Percentiles rank a stretch among this genome's conserved stretches.
These are phyloP conservation scores for Delphinus delphis DNA, from an alignment of 2,113 vertebrate species.

Conservation along the genomic window DNA sequence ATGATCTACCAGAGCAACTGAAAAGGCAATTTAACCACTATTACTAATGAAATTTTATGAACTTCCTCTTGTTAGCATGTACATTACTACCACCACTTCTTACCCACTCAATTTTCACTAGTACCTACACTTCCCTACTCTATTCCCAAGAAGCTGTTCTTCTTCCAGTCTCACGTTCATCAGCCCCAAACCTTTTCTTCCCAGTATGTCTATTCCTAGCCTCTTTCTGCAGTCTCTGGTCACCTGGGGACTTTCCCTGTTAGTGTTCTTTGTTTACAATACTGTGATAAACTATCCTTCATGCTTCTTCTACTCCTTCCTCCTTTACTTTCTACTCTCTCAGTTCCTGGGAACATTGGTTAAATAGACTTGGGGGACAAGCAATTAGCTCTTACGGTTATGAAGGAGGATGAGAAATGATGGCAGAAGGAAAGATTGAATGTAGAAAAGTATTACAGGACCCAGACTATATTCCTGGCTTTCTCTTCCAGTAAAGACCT, in stretches of 20 bases:
- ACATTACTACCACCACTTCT: not conserved
- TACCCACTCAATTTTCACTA: not conserved
- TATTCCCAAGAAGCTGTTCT: not conserved
- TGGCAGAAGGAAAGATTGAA: not conserved
- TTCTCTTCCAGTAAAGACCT: not conserved
- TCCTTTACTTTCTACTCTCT: not conserved
- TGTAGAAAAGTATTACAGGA: not conserved
- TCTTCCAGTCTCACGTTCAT: not conserved
- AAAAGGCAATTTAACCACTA: not conserved
- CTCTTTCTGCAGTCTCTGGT: not conserved
- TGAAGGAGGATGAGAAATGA: not conserved
- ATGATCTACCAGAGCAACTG: not conserved
- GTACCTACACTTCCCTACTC: not conserved
- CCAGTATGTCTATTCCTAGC: not conserved
- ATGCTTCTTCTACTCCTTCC: not conserved
- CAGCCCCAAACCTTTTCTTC: not conserved
- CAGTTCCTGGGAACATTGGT: not conserved
- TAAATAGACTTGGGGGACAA: not conserved
- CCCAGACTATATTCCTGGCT: not conserved
- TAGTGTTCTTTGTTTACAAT: not conserved
- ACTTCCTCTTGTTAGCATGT: not conserved
- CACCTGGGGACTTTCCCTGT: not conserved
- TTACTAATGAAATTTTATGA: not conserved
- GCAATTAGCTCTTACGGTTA: not conserved
- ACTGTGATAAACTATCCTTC: not conserved